Base-by-base conservation (phyloP, 2,888 invertebrate genomes). In the Acleris laterana region DNA sequence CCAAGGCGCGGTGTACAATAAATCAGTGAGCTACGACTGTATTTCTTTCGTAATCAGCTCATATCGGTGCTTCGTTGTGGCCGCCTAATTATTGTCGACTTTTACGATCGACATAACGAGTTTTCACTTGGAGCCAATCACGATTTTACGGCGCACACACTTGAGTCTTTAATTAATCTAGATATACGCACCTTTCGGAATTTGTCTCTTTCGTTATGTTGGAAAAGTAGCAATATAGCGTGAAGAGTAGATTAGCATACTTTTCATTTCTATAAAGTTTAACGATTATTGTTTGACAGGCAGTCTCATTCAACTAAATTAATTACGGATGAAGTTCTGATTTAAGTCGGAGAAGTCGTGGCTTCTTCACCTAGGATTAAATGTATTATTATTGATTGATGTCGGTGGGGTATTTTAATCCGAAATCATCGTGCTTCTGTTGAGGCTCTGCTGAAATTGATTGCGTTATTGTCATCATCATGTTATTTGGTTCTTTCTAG, bases 21-120 rank as follows among this genome's bases (percentile, higher is more conserved):
- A 91, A 91, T 91, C 91, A 91, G 88, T 84, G 80, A 77, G 78
- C 85, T 84, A 86, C 88, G 90, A 89, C 86, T 90, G 90, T 91
- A 90, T 90, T 91, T 91, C 90, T 92, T 90, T 88, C 89, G 89
- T 90, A 90, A 92, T 92, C 90, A 90, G 90, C 90, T 90, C 89
- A 89, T 92, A 91, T 91, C 90, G 89, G 82, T 78, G 85, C 86
- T 85, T 82, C 85, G 90, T 87, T 88, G 88, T 85, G 86, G 81
- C 87, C 86, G 88, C 88, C 90, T 91, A 92, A 92, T 92, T 91
- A 92, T 90, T 90, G 90, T 89, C 87, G 91, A 92, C 90, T 87
- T 91, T 91, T 90, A 92, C 90, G 90, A 90, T 88, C 87, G 79
- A 81, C 84, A 86, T 90, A 91, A 91, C 91, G 90, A 89, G 90